phyloP scores from a whole-genome alignment of 2,797 vertebrate species.

The Hydrophis major region DNA sequence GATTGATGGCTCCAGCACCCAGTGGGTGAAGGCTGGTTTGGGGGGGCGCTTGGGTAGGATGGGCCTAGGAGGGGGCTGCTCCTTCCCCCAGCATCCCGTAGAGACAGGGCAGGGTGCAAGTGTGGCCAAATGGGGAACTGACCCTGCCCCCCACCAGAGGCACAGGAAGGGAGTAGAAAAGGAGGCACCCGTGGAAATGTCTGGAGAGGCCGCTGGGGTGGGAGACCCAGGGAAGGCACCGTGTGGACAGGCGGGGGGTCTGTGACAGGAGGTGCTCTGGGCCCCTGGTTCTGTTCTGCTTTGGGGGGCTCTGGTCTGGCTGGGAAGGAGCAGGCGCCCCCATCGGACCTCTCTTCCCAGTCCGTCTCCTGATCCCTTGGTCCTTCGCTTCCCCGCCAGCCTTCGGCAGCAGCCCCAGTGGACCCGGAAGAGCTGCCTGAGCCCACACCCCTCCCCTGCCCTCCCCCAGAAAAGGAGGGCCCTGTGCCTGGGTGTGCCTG shows the following conservation, averaged over 20 bases:
- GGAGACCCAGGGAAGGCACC: conserved; percentile 2
- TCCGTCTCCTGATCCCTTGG: rapidly evolving
- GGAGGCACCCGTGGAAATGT: background rate
- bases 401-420: background rate
- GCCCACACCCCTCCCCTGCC: background rate
- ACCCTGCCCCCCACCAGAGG: background rate
- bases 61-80: background rate
- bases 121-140: background rate
- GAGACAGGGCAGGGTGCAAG: background rate
- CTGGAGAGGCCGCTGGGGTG: background rate
- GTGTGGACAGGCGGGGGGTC: too few relatives aligned
- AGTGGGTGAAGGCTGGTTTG: background rate
- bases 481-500: background rate
- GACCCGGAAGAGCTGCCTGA: background rate
- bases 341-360: background rate
- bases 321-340: background rate
- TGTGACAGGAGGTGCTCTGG: too few relatives aligned
- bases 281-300: rapidly evolving
- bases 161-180: background rate
- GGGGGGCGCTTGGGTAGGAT: background rate
- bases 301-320: background rate
- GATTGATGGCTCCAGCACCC: background rate
- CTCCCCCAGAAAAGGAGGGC: background rate
- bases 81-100: background rate
- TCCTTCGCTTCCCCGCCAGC: background rate